Percentiles rank a stretch among this genome's conserved stretches.
phyloP scores from a whole-genome alignment of 2,113 vertebrate species.

The Trematomus loennbergii region DNA sequence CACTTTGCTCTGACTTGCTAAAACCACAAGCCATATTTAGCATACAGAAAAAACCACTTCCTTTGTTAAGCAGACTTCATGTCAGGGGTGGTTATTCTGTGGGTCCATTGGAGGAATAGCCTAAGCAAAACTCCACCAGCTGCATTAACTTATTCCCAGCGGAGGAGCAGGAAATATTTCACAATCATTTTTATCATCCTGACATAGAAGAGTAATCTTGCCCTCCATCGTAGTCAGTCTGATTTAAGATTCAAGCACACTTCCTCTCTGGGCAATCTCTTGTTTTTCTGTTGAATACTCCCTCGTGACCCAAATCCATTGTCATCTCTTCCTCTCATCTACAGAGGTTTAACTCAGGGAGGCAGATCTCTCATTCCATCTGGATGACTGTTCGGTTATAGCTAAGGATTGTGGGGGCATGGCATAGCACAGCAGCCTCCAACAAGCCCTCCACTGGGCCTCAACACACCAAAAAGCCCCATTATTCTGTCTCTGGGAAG shows the following conservation, averaged over 20 bases:
- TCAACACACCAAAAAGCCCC: constrained; percentile 8
- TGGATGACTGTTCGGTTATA: constrained; percentile 65
- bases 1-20: not conserved
- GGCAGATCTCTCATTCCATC: constrained; percentile 82
- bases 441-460: constrained; percentile 24
- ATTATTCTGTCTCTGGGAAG: constrained; percentile 15
- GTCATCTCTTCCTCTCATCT: constrained; percentile 82
- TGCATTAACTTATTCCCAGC: constrained; percentile 33
- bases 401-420: constrained; percentile 36
- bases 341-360: constrained; percentile 33
- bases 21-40: constrained; percentile 55
- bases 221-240: constrained; percentile 40
- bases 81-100: constrained; percentile 44
- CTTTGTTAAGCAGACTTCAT: constrained; percentile 33
- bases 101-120: constrained; percentile 24
- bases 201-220: constrained; percentile 40
- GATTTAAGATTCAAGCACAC: constrained; percentile 51
- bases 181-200: constrained; percentile 34
- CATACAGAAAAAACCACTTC: constrained; percentile 46
- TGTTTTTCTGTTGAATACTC: constrained; percentile 64
- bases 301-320: constrained; percentile 48
- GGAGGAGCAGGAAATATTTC: constrained; percentile 41
- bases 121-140: constrained; percentile 64
- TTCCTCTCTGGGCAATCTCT: constrained; percentile 62
- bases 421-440: constrained; percentile 11